Base-by-base conservation (phyloP, 1,140 invertebrate species). In the Trissolcus basalis region DNA sequence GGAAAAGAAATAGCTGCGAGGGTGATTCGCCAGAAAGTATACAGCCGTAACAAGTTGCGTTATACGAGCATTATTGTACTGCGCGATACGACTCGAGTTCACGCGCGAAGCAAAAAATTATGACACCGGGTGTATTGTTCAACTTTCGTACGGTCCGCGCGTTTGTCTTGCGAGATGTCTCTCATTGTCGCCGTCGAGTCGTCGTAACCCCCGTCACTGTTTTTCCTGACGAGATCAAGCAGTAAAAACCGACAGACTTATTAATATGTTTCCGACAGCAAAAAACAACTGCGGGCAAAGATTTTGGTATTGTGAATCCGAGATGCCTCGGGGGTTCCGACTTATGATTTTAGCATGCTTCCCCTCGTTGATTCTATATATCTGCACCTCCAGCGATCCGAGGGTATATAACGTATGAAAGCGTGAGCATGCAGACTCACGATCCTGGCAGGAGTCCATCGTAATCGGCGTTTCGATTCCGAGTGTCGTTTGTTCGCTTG, bases 321-420 rank as follows among this genome's bases (percentile, higher is more conserved):
- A 65, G 79, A 76, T 80, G 81, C 81, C 82, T 68, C 55, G 59
- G 79, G 36, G 9, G 71, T 67, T 78, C 70, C 77, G 78, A 84
- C 82, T 83, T 85, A 83, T 85, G 85, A 83, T 85, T 85, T 85
- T 83, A 82, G 83, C 81, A 82, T 39, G 13, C 7, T 13, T 44
- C 12, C 70, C 71, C 49, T 64, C 54, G 51, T 32, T 44, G n/a
- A 12, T 44, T 44, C 43, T 13, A 39, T 39, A n/a, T 39, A 11
- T 44, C 11, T 44, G n/a, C 43, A 12, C n/a, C 13, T 12, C 6
- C 7, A 12, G 13, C 6, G 11, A 44, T 12, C 2, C 12, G 12
- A 44, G 43, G 3, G n/a, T n/a, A 44, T n/a, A 44, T 7, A 44
- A 44, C 13, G 6, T 7, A 44, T 9, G 59, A 75, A 47, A 44